Conservation (phyloP, 2,113 vertebrate species). For the Amphilophus citrinellus region DNA sequence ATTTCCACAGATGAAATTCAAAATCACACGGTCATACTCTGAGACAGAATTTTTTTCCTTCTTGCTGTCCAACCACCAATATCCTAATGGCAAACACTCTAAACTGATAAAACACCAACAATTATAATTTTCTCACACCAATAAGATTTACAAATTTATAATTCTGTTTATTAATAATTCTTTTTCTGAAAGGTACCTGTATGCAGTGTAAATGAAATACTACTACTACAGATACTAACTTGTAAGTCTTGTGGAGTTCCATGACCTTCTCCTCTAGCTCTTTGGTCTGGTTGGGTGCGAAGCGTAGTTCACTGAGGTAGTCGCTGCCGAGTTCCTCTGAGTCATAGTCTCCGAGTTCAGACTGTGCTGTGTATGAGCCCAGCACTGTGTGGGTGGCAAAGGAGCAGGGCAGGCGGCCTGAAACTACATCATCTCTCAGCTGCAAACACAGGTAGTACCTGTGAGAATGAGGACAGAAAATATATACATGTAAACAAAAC, state of each 20-base stretch:
- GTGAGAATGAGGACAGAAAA: not conserved
- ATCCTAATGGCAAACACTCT: not conserved
- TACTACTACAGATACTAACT: constrained; percentile 76
- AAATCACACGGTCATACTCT: not conserved
- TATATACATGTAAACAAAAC: not conserved
- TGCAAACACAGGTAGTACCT: constrained; percentile 98
- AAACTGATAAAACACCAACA: not conserved
- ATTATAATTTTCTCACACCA: no score
- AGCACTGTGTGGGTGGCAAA: constrained; percentile 93
- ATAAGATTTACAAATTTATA: not conserved
- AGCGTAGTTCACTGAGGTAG: constrained; percentile 92
- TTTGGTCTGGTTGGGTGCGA: constrained; percentile 94
- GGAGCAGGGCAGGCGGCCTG: constrained; percentile 94
- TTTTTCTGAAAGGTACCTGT: not conserved
- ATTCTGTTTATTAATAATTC: not conserved
- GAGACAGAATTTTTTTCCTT: not conserved
- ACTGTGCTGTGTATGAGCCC: constrained; percentile 95
- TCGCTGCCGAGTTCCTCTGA: constrained; percentile 89
- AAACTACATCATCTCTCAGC: constrained; percentile 93
- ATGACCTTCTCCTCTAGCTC: constrained; percentile 96
- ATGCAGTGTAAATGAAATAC: not conserved
- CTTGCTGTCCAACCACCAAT: not conserved
- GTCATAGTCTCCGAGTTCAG: constrained; percentile 95
- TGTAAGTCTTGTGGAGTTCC: constrained; percentile 96
- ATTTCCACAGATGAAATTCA: not conserved